These are phyloP conservation scores for Atherinosoma microstoma DNA, from an alignment of 2,797 vertebrate species.

Conservation along the genomic window DNA sequence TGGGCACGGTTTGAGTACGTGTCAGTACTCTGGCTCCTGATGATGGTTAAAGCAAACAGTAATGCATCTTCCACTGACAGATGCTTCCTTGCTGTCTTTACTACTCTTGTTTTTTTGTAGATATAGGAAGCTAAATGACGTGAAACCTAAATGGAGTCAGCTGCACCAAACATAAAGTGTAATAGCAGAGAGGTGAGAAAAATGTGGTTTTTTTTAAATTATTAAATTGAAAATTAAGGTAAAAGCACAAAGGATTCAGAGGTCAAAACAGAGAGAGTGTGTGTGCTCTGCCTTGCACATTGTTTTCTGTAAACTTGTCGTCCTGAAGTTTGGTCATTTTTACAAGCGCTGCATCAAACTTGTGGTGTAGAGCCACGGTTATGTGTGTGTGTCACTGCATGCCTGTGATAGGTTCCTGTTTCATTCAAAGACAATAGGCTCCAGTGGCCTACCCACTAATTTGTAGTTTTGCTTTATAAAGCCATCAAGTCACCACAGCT, in stretches of 20 bases:
- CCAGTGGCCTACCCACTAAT: slow-evolving; percentile 62
- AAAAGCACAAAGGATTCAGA: background rate
- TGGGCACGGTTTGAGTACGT: background rate
- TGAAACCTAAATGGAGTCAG: background rate
- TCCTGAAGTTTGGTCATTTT: slow-evolving; percentile 70
- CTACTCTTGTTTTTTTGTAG: background rate
- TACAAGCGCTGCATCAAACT: slow-evolving; percentile 68
- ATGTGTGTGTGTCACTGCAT: slow-evolving; percentile 41
- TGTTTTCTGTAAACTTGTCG: slow-evolving; percentile 64
- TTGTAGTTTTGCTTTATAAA: slow-evolving; percentile 61
- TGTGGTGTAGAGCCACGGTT: slow-evolving; percentile 57
- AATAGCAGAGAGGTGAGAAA: rapidly evolving
- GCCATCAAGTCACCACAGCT: slow-evolving; percentile 54
- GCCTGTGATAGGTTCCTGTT: slow-evolving; percentile 50
- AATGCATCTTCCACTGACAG: background rate
- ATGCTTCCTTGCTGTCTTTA: background rate
- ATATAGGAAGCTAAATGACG: background rate
- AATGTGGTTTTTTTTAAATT: background rate
- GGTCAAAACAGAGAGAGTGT: background rate
- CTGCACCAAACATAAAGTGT: background rate
- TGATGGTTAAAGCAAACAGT: background rate
- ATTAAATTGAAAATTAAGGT: background rate
- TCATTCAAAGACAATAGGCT: slow-evolving; percentile 63
- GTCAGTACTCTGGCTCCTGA: slow-evolving; percentile 6
- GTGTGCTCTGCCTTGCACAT: slow-evolving; percentile 26